Base-by-base conservation (phyloP, 2,113 vertebrate genomes). In the Shinisaurus crocodilurus region DNA sequence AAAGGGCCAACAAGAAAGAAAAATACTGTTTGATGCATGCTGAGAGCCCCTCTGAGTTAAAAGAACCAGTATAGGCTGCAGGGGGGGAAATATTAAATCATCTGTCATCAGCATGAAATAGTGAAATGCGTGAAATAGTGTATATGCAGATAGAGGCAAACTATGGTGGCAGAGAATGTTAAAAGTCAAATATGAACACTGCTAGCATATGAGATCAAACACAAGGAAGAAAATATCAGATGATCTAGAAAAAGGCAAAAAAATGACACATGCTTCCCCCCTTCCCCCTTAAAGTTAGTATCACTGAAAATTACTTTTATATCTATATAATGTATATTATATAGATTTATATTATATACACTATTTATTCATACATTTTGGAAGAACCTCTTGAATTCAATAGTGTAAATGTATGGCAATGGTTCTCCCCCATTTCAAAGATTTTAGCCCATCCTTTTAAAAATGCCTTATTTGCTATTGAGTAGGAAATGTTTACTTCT, bases 131-230 rank as follows among this genome's bases (percentile, higher is more conserved):
- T 0, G 0, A 89, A 57, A 10, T 37, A 3, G 2, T 3, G 13
- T 7, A 7, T 43, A 23, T 13, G 5, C 16, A 60, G 67, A 72
- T 18, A 37, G 20, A 37, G 63, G 3, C 54, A 2, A 0, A 1
- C 75, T 89, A 63, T 84, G 89, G 72, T 63, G 70, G 65, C 57
- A 88, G 34, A 63, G 20, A 1, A 37, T 8, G 5, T 76, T 29
- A 82, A 85, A 65, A 87, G 60, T 80, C 7, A 43, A 29, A n/a
- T 87, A 32, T 67, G 90, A 85, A 15, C 25, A 90, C 34, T 83
- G 69, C 12, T 82, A 34, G 8, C 32, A 90, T 50, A 77, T 87
- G 54, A 75, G 79, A 90, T 89, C 48, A 90, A 90, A 86, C 1
- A 2, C 37, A 79, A 20, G 57, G 20, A 0, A 87, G 40, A 72